A percentile compares a stretch with the other conserved stretches of the same genome.
Evolutionary conservation across 2,113 vertebrate species (phyloP).

Genomic region (Cercopithecus mona): DNA sequence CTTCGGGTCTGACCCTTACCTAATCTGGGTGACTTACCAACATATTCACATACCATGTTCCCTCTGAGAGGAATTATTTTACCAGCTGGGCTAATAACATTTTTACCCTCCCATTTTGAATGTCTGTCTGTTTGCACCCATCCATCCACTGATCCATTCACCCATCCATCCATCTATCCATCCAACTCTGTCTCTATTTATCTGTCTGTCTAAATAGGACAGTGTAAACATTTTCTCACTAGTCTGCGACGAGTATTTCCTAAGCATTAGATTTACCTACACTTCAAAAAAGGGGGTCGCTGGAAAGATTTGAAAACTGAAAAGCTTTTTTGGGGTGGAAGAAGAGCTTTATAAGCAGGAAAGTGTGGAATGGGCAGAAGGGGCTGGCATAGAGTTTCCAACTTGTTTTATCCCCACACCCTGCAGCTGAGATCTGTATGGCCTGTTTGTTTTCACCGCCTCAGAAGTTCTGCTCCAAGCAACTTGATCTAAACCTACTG

Average conservation of each 20-base stretch:
- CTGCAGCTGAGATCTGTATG: rapidly evolving
- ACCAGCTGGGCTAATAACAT: not conserved
- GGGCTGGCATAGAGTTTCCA: not conserved
- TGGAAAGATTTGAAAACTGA: not conserved
- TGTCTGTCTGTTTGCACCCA: not conserved
- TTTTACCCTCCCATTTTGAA: not conserved
- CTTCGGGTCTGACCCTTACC: not conserved
- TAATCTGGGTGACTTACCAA: not conserved
- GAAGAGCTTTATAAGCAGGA: not conserved
- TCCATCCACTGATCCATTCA: not conserved
- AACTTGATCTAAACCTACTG: not conserved
- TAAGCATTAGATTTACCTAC: conserved; percentile 27
- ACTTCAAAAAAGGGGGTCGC: not conserved
- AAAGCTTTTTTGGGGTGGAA: not conserved
- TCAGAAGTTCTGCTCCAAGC: not conserved
- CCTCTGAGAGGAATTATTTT: not conserved
- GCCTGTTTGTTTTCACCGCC: conserved; percentile 3
- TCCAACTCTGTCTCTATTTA: not conserved
- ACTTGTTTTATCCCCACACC: not conserved
- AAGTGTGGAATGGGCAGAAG: not conserved
- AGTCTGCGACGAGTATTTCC: not conserved
- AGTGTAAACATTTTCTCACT: not conserved
- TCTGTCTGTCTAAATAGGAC: not conserved
- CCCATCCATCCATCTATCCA: not conserved
- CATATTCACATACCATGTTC: not conserved